Evolutionary conservation across 2,113 vertebrate species (phyloP).

Genomic region (Vireo altiloquus): DNA sequence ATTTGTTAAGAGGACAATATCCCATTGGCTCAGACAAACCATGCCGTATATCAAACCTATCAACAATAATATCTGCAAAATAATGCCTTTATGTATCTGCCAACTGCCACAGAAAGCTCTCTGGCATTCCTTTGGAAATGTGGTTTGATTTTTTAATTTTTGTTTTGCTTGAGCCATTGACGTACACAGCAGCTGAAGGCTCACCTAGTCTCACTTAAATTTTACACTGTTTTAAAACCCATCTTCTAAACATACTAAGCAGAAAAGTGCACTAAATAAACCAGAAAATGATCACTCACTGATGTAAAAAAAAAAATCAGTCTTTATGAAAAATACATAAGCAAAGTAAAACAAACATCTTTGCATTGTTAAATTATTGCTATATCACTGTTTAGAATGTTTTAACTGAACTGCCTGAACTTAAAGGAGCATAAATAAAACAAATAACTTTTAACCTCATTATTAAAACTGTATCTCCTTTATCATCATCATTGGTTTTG

Average conservation of each 20-base stretch:
- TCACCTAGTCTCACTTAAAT: not conserved
- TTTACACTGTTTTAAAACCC: constrained; percentile 17
- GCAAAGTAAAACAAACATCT: not conserved
- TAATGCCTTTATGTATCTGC: constrained; percentile 72
- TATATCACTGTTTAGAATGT: not conserved
- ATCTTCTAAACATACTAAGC: not conserved
- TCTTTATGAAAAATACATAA: not conserved
- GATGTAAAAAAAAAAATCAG: not conserved
- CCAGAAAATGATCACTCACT: not conserved
- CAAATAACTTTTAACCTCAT: not conserved
- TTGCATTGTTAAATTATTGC: not conserved
- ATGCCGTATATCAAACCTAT: constrained; percentile 79
- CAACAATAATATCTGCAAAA: constrained; percentile 79
- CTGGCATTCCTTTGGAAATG: constrained; percentile 59
- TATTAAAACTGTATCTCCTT: not conserved
- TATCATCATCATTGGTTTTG: not conserved
- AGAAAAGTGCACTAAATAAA: not conserved
- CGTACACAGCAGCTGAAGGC: not conserved
- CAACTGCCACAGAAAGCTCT: constrained; percentile 61
- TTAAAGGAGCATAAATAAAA: not conserved
- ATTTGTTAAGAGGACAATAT: constrained; percentile 92
- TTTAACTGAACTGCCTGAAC: not conserved
- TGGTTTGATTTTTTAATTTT: not conserved
- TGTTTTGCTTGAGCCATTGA: not conserved
- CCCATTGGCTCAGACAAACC: constrained; percentile 77